Evolutionary conservation across 2,113 vertebrate genomes (phyloP).

Genomic region (Aegithalos caudatus): DNA sequence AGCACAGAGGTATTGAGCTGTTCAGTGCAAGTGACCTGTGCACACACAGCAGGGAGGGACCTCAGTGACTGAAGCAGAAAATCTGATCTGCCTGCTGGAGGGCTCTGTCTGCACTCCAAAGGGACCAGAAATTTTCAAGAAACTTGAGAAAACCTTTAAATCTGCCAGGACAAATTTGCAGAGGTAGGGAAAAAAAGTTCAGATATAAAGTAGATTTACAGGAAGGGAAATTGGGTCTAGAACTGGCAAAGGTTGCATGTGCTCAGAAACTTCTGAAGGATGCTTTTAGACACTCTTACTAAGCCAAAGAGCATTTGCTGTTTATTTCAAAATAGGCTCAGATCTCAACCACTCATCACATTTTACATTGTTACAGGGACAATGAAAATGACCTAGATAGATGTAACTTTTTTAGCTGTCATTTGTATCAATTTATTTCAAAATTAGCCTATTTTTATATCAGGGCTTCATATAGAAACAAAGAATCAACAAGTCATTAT

Average conservation of each 20-base stretch:
- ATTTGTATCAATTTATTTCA: neutral
- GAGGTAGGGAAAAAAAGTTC: neutral
- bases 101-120: neutral
- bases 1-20: rapidly evolving
- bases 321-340: neutral
- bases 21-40: neutral
- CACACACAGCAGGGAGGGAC: neutral
- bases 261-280: neutral
- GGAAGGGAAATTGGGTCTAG: neutral
- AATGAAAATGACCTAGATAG: neutral
- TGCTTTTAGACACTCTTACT: neutral
- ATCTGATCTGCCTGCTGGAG: neutral
- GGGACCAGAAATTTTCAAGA: neutral
- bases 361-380: neutral
- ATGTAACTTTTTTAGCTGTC: neutral
- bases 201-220: neutral
- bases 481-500: neutral
- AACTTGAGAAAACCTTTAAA: neutral
- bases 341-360: neutral
- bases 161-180: neutral
- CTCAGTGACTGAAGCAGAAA: neutral
- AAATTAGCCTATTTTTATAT: neutral
- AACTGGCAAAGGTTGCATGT: neutral
- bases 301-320: neutral
- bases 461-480: neutral